Evolutionary conservation across 2,888 invertebrate species (phyloP), one percentile per base, ranked within the genome.

Genomic region (Lasiommata megera): DNA sequence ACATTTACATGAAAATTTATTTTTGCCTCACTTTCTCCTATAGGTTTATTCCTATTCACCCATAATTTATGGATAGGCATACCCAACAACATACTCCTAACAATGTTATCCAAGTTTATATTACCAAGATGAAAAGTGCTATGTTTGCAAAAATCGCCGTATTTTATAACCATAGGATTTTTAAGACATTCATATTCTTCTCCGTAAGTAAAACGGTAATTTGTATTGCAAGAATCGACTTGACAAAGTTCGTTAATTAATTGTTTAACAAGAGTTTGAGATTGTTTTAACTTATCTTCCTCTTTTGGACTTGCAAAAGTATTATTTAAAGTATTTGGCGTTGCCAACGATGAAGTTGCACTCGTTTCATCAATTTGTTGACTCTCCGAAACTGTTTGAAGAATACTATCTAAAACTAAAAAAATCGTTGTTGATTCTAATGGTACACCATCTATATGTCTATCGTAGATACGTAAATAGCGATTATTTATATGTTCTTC

Each of bases 1-100:
- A 83, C 71, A 68, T 87, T 88, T 0, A 87, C 67, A 64, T 90
- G 89, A 63, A 84, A 88, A 69, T 83, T 86, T 16, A 83, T 66
- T 76, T 85, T 88, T 0, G 84, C 82, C 71, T 84, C 79, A 5
- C 73, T 58, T 62, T 84, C 80, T 11, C 68, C 82, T 17, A 66
- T 53, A 3, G 72, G 74, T 54, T 64, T 67, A 9, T 61, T 65
- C 66, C 74, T 75, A 62, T 68, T 68, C 50, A 63, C 23, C 88
- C 88, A 89, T 41, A 90, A 66, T 37, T 76, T 77, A 64, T 84
- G 74, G 16, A 85, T 71, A 3, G 89, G 89, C 79, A 87, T 82
- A 34, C 74, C 73, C 38, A 73, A 61, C 53, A 89, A 68, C 47
- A 80, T 77, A 3, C 73, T 72, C 65, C 67, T 71, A 18, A 89